Conservation (phyloP, 1,140 invertebrate species). For the Lithobius niger region DNA sequence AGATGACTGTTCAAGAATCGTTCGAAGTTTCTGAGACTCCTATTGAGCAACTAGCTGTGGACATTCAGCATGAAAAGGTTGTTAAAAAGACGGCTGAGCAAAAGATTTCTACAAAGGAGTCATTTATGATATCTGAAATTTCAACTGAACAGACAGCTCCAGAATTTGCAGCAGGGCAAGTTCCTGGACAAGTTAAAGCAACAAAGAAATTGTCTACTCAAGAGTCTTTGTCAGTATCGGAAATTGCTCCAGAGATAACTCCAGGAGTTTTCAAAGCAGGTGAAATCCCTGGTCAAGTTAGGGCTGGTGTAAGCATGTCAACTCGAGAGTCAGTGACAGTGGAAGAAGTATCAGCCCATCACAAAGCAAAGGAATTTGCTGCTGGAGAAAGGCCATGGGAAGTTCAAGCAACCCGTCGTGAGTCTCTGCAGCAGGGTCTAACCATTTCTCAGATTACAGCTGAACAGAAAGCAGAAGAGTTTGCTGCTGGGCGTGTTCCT, state of each 20-base stretch:
- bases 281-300: conserved; percentile 12
- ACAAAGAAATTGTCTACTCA: conserved; percentile 11
- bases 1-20: conserved; percentile 14
- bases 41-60: conserved; percentile 12
- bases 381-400: conserved; percentile 9
- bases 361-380: conserved; percentile 9
- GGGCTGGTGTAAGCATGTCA: conserved; percentile 8
- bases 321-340: conserved; percentile 10
- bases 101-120: conserved; percentile 12
- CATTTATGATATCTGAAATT: conserved; percentile 10
- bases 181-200: conserved; percentile 17
- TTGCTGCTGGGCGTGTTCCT: not conserved
- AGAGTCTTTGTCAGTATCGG: conserved; percentile 15
- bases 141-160: conserved; percentile 15
- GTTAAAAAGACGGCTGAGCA: conserved; percentile 5
- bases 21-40: conserved; percentile 14
- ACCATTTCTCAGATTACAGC: conserved; percentile 3
- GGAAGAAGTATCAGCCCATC: conserved; percentile 7
- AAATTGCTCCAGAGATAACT: conserved; percentile 14
- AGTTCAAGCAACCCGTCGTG: not conserved
- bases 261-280: conserved; percentile 14
- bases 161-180: conserved; percentile 14
- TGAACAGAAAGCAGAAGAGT: not conserved
- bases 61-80: conserved; percentile 6
- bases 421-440: conserved; percentile 7